Evolutionary conservation across 2,888 invertebrate genomes (phyloP), one percentile per base, ranked within the genome.

Genomic region (Cephus spinipes): DNA sequence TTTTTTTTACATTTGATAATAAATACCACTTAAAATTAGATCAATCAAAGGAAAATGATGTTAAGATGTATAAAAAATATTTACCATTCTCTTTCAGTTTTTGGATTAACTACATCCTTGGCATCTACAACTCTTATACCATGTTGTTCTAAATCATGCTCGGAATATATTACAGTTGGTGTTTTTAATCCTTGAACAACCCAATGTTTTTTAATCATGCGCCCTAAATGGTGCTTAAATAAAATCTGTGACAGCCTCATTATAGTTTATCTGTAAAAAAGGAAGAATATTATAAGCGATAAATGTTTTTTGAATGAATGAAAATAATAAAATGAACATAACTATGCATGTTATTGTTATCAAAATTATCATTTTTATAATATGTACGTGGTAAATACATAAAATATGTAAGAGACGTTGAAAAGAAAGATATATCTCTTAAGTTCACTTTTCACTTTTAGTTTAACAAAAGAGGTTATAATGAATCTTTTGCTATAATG

Each of bases 171-270:
- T 76, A 95, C 93, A 9, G 91, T 81, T 0, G 95, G 92, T 79
- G 92, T 92, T 82, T 94, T 93, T 88, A 94, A 94, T 0, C 95
- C 94, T 91, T 95, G 95, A 3, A 94, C 85, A 82, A 93, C 91
- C 97, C 97, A 97, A 89, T 96, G 94, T 81, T 93, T 94, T 89
- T 95, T 95, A 83, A 95, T 94, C 92, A 94, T 94, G 92, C 95
- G 94, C 73, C 94, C 96, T 83, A 96, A 93, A 88, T 97, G 95
- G 86, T 96, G 96, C 40, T 94, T 92, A 79, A 91, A 93, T 83
- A 96, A 91, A 80, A 93, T 91, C 80, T 92, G 92, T 23, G 95
- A 94, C 69, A 96, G 84, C 84, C 94, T 94, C 97, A 97, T 97
- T 90, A 89, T 89, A 87, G 3, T 34, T 76, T 73, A 31, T 55